A percentile compares a stretch with the other conserved stretches of the same genome.
These are phyloP conservation scores for Micrastur ruficollis DNA, from an alignment of 2,797 vertebrate species.

Conservation along the genomic window DNA sequence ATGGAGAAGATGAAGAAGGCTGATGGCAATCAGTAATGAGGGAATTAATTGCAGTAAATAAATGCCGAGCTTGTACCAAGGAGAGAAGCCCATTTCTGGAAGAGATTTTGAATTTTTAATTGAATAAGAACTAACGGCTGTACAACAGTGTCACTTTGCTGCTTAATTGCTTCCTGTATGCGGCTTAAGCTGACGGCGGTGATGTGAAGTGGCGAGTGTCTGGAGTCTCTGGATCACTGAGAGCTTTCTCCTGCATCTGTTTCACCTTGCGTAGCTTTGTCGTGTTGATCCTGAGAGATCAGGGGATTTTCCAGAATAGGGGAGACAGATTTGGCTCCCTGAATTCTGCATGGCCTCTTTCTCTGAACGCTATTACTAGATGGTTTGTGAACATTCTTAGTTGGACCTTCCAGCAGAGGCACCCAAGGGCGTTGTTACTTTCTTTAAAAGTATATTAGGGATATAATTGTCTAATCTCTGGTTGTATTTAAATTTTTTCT, in stretches of 20 bases:
- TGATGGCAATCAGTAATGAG: not conserved
- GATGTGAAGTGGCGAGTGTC: not conserved
- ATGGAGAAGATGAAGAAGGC: not conserved
- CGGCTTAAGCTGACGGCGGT: too few relatives aligned
- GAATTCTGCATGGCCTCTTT: not conserved
- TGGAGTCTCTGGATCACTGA: not conserved
- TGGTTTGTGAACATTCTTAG: not conserved
- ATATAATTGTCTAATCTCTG: not conserved
- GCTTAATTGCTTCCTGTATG: not conserved
- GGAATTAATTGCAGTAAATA: not conserved
- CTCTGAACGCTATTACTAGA: rapidly evolving
- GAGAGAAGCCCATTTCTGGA: not conserved
- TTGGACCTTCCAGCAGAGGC: not conserved
- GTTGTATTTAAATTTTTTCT: not conserved
- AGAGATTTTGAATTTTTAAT: not conserved
- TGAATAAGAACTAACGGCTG: not conserved
- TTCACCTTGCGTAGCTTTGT: not conserved
- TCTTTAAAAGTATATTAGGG: not conserved
- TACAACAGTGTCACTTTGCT: not conserved
- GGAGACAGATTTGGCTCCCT: rapidly evolving
- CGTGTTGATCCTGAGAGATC: not conserved
- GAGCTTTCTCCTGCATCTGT: not conserved
- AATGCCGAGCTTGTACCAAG: not conserved
- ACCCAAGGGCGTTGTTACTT: not conserved
- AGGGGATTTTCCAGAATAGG: not conserved